Evolutionary conservation across 2,797 vertebrate species (phyloP).

Genomic region (Dendrocincla tyrannina): DNA sequence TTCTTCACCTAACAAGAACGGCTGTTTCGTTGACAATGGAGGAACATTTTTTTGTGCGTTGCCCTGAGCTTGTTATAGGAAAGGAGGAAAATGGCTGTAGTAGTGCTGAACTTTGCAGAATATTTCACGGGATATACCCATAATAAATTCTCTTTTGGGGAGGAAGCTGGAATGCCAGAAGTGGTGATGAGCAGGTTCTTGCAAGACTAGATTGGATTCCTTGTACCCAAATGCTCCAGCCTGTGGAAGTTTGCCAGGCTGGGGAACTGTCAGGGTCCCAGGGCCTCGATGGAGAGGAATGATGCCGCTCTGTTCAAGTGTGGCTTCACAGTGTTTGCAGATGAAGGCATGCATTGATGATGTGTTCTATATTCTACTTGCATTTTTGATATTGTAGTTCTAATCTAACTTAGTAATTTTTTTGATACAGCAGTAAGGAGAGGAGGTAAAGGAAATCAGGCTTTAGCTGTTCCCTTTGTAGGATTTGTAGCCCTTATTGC

Average conservation of each 20-base stretch:
- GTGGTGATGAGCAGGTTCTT: neutral
- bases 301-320: neutral
- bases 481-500: neutral
- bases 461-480: neutral
- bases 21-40: neutral
- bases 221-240: neutral
- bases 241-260: neutral
- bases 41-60: neutral
- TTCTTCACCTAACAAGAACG: neutral
- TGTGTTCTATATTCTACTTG: neutral
- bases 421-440: neutral
- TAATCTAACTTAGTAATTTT: neutral
- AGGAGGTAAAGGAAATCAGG: neutral
- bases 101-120: neutral
- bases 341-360: neutral
- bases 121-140: neutral
- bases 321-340: neutral
- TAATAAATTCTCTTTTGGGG: neutral
- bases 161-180: neutral
- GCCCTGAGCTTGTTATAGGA: neutral
- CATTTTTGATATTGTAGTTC: neutral
- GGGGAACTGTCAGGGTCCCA: neutral
- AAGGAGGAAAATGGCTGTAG: neutral
- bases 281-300: neutral
- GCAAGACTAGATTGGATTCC: neutral